phyloP scores from a whole-genome alignment of 2,888 invertebrate species.

The Laothoe populi region DNA sequence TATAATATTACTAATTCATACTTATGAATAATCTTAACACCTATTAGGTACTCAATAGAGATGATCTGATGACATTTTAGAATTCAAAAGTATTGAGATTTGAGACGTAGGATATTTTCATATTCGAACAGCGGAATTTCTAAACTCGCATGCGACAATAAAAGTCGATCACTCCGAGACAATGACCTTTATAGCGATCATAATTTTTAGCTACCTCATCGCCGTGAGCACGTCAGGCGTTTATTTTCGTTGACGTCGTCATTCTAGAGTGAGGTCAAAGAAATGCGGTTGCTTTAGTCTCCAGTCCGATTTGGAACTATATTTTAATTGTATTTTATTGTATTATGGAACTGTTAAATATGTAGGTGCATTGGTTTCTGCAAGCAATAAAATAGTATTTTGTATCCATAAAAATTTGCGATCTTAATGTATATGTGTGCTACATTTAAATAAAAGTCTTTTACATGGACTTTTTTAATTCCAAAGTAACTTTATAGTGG shows the following conservation, averaged over 20 bases:
- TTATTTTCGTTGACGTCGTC: slow-evolving; percentile 62
- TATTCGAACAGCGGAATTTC: not conserved
- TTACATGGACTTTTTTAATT: too few species aligned
- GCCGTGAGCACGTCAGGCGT: slow-evolving; percentile 50
- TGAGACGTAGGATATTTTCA: not conserved
- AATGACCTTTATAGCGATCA: slow-evolving; percentile 65
- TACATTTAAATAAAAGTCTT: too few species aligned
- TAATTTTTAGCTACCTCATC: slow-evolving; percentile 57
- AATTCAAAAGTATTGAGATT: too few species aligned
- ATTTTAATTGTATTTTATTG: not conserved
- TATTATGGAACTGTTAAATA: not conserved
- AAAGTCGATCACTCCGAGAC: slow-evolving; percentile 55
- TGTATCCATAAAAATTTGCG: not conserved
- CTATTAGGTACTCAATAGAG: too few species aligned
- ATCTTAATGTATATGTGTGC: too few species aligned
- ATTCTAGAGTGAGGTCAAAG: slow-evolving; percentile 60
- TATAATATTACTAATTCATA: too few species aligned
- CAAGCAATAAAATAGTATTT: not conserved
- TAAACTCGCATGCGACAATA: slow-evolving; percentile 33
- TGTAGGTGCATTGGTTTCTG: not conserved
- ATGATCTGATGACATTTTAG: too few species aligned
- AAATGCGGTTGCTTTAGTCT: slow-evolving; percentile 56
- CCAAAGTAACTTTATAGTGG: too few species aligned
- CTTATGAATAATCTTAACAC: too few species aligned
- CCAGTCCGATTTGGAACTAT: slow-evolving; percentile 5